Percentiles rank a stretch among this genome's conserved stretches.
Conservation (phyloP, 1,140 invertebrate genomes). For the Chironomus tepperi region DNA sequence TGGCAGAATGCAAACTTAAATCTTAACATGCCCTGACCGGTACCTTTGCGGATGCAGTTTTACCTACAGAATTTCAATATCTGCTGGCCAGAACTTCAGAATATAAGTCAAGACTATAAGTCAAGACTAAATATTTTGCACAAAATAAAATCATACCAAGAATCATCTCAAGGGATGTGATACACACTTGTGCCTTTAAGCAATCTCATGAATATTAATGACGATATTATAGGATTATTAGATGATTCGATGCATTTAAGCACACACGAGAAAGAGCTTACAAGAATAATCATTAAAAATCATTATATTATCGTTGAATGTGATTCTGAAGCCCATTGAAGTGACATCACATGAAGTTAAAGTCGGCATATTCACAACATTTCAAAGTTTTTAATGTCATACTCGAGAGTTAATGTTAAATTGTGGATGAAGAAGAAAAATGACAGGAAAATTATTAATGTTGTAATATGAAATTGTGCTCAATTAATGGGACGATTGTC, state of each 20-base stretch:
- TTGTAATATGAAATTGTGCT: neutral
- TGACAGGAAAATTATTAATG: constrained; percentile 14
- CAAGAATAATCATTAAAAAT: constrained; percentile 7
- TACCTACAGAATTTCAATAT: too few species aligned
- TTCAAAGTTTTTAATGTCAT: neutral
- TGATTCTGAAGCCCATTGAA: neutral
- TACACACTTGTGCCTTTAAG: neutral
- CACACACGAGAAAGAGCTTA: neutral
- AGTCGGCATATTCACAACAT: neutral
- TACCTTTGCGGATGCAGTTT: too few species aligned
- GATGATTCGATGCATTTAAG: neutral
- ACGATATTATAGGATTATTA: neutral
- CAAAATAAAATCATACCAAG: too few species aligned
- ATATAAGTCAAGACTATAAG: too few species aligned
- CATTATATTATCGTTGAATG: neutral
- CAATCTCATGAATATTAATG: constrained; percentile 14
- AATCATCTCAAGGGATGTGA: too few species aligned
- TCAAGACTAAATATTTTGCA: too few species aligned
- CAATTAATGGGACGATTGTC: too few species aligned
- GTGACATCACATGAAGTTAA: neutral
- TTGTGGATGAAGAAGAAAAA: neutral
- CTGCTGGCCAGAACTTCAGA: too few species aligned
- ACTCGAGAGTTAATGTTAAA: neutral
- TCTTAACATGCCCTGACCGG: too few species aligned
- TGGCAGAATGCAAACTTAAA: too few species aligned